A percentile compares a stretch with the other conserved stretches of the same genome.
Evolutionary conservation across 2,113 vertebrate genomes (phyloP).

Genomic region (Geococcyx californianus): DNA sequence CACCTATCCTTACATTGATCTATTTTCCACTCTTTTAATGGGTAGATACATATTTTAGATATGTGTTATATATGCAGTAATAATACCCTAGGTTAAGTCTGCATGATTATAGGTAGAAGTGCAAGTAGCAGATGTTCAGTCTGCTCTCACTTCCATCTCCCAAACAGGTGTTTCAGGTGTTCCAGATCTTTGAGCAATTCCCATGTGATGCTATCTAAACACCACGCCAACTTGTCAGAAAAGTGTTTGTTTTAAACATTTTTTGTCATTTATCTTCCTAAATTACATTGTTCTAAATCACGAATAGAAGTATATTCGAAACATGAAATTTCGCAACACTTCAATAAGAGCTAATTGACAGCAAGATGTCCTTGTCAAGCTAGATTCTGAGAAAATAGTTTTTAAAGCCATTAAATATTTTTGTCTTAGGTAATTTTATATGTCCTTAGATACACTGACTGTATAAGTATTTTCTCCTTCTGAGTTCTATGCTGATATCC

Average conservation of each 20-base stretch:
- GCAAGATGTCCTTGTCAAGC: not conserved
- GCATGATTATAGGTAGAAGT: not conserved
- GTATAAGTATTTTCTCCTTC: not conserved
- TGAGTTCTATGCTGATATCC: not conserved
- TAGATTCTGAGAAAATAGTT: not conserved
- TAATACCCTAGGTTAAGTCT: not conserved
- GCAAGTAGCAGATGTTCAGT: not conserved
- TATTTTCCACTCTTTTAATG: not conserved
- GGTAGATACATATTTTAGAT: not conserved
- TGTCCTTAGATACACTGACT: not conserved
- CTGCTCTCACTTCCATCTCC: not conserved
- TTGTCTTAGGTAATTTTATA: not conserved
- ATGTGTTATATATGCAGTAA: not conserved
- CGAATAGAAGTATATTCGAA: not conserved
- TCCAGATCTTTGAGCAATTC: not conserved
- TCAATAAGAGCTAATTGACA: not conserved
- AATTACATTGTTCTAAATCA: not conserved
- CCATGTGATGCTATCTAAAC: not conserved
- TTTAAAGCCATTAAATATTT: not conserved
- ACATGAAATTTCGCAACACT: not conserved
- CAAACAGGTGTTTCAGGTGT: not conserved
- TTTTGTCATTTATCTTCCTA: not conserved
- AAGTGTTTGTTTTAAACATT: not conserved
- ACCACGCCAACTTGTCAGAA: not conserved
- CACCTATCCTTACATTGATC: not conserved